Evolutionary conservation across 2,113 vertebrate species (phyloP).

Genomic region (Eulacestoma nigropectus): DNA sequence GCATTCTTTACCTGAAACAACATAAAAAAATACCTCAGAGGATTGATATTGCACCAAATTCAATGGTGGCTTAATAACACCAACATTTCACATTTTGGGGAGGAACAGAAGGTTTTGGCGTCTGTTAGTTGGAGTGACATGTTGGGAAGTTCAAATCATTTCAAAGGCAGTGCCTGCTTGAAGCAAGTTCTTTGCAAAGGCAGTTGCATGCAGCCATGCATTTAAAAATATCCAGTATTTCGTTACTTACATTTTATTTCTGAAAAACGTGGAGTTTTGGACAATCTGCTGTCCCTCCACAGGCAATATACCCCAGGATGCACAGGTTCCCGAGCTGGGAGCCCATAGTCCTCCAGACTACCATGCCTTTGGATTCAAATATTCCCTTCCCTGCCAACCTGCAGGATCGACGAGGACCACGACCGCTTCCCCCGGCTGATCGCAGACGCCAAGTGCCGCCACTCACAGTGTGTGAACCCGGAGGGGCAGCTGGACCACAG

Average conservation of each 20-base stretch:
- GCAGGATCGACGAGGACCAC: conserved; percentile 60
- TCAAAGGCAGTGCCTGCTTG: not conserved
- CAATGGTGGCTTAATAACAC: not conserved
- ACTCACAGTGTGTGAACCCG: not conserved
- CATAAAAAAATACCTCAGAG: not conserved
- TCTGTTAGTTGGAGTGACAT: rapidly evolving
- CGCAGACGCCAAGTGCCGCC: conserved; percentile 60
- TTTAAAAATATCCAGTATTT: not conserved
- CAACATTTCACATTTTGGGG: rapidly evolving
- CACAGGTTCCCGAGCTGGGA: rapidly evolving
- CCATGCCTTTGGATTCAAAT: not conserved
- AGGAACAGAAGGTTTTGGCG: not conserved
- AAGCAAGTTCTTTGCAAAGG: not conserved
- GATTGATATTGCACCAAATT: not conserved
- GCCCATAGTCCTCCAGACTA: rapidly evolving
- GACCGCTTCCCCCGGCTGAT: conserved; percentile 66
- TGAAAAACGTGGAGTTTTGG: not conserved
- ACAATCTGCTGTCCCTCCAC: not conserved
- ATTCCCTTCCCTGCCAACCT: not conserved
- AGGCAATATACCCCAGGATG: not conserved
- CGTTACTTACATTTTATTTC: not conserved
- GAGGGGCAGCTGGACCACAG: conserved; percentile 30
- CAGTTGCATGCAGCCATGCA: not conserved
- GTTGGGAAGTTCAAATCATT: not conserved
- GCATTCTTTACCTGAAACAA: not conserved